Evolutionary conservation across 2,797 vertebrate genomes (phyloP), one percentile per base, ranked within the genome.

Genomic region (Rachycentron canadum): DNA sequence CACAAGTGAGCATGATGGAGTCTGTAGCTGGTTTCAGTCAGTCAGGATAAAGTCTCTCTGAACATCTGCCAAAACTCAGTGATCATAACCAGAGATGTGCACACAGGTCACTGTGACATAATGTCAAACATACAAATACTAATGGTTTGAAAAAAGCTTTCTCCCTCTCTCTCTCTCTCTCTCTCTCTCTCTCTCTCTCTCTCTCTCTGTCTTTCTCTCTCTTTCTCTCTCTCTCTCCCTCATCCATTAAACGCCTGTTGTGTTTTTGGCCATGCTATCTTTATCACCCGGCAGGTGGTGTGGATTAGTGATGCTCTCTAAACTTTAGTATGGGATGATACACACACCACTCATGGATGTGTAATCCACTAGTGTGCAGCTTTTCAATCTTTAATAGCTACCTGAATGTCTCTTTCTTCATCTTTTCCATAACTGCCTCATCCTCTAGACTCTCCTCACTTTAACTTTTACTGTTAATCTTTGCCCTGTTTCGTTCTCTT

Each of bases 11-110:
- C 62, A 82, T 68, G 53, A 53, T 75, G 58, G 53, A 73, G 36
- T 58, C 43, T 72, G 58, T 66, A 25, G 69, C 70, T 68, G 50
- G 57, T 69, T 75, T 84, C 52, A 59, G 68, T 78, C 43, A 60
- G 59, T 40, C 75, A 73, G 85, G 72, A 78, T 87, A 71, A 86
- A 78, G 52, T 86, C 68, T 66, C 28, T 83, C 13, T 83, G 75
- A 86, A 83, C 88, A 85, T 84, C 81, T 90, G 88, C 84, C 88
- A 87, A 81, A 89, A 56, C 34, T 57, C 50, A 72, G 79, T 81
- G 83, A 86, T 87, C 83, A 87, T 75, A 76, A 53, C 71, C 55
- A 78, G 69, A 67, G 55, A 74, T 81, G 69, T 66, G 34, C 50
- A 40, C 72, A 75, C 83, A 69, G 69, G 79, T 83, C 70, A 70